Base-by-base conservation (phyloP, 2,113 vertebrate genomes). In the Sinocyclocheilus grahami region DNA sequence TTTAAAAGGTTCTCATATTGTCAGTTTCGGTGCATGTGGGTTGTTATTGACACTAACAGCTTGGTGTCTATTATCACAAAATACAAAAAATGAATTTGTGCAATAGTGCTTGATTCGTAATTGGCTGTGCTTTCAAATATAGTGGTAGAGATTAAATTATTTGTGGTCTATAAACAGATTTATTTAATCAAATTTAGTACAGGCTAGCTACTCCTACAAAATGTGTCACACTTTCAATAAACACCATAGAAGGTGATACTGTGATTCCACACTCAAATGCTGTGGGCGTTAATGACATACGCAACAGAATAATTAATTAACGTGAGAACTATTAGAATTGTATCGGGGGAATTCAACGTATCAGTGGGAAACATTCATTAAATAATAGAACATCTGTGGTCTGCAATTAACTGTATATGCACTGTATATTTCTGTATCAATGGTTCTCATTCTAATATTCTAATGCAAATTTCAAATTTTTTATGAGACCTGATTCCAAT, bases 361-460 rank as follows among this genome's bases (percentile, higher is more conserved):
- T 87, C 85, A 81, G 83, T 78, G 84, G 48, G 86, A 85, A 86
- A 84, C 84, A 87, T 53, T 87, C 51, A 78, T 81, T 87, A 77
- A 76, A 58, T 71, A 78, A 58, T 58, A 18, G 14, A 78, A 78
- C 53, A 75, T 48, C 42, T 48, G 72, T 14, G 22, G 22, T 24
- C 22, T 75, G 39, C 20, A 78, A 7, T 58, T 11, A 37, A 79
- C 22, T 80, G 37, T 42, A 48, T 11, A 24, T 65, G 39, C n/a
- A 65, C 58, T 81, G 37, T 46, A 14, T 24, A n/a, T n/a, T 79
- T 79, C 10, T 62, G 11, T 62, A 37, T 79, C 22, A 60, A 2
- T 18, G 18, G 18, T 4, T 79, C 10, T 60, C 51, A 79, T 79
- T 79, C 2, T 60, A 78, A 78, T 11, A 79, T 39, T 79, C 18